Base-by-base conservation (phyloP, 2,888 invertebrate species). In the Sinopyrophorus schimmeli region DNA sequence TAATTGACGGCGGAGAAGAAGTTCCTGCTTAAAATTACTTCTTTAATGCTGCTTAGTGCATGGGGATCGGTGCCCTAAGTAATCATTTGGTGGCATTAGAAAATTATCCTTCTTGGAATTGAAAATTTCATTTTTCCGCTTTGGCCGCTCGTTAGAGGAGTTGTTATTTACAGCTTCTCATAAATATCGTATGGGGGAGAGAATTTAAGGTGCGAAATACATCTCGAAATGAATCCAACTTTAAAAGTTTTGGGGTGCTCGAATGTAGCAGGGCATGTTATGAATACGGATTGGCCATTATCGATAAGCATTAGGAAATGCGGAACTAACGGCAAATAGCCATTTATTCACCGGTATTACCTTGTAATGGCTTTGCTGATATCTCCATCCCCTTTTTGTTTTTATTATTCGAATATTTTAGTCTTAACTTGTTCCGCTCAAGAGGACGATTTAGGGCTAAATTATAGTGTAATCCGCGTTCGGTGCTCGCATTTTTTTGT, bases 251-350 rank as follows among this genome's bases (percentile, higher is more conserved):
- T 21, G 31, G 34, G 32, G 39, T 30, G 27, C 46, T 24, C 39
- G 46, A 44, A 53, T 40, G 46, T 42, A 37, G 24, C 39, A 18
- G 35, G 20, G 38, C 49, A 38, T 38, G 53, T 41, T 44, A 49
- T 53, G 53, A 53, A 53, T 53, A 46, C 53, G 40, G 46, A 53
- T 53, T 49, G 42, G 38, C 27, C 42, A 53, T 53, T 53, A 49
- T 46, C 41, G 32, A 30, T 28, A 41, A 40, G 46, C 44, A 44
- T 49, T 53, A 43, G 24, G 44, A 44, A 35, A 48, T 49, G 40
- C 51, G 46, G 51, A 53, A 44, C 40, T 43, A 39, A 24, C 40
- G 44, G 48, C 44, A 44, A 53, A 48, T 53, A 47, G 47, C 49
- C 34, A 34, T 43, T 49, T 32, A 38, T 43, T 38, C 49, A 32